phyloP scores from a whole-genome alignment of 2,888 invertebrate species.

The Gymnocheta viridis region DNA sequence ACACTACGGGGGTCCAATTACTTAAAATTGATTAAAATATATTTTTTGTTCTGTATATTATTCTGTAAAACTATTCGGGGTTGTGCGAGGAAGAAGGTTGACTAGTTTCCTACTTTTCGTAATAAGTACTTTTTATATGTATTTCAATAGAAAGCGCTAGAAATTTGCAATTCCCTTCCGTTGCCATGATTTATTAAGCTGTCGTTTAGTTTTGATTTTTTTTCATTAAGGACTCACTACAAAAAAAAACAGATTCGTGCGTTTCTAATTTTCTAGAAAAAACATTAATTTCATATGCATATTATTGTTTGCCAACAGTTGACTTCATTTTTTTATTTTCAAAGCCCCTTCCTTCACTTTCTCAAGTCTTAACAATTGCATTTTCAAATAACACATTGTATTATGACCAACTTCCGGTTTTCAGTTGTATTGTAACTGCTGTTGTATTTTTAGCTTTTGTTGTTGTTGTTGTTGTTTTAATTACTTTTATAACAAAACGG shows the following conservation, averaged over 20 bases:
- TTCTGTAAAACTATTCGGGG: no score
- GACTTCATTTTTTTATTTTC: background rate
- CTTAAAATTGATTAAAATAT: background rate
- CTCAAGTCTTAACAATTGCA: constrained; percentile 36
- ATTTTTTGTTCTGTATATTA: no score
- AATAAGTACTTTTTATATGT: background rate
- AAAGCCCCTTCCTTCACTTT: background rate
- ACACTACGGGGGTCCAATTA: background rate
- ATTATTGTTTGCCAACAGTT: constrained; percentile 17
- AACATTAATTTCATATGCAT: constrained; percentile 46
- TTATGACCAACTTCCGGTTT: constrained; percentile 69
- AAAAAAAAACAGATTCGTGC: constrained; percentile 30
- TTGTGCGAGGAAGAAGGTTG: no score
- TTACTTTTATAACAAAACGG: constrained; percentile 60
- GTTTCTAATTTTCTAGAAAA: constrained; percentile 35
- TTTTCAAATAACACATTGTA: constrained; percentile 65
- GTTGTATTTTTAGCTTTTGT: background rate
- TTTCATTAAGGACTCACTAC: background rate
- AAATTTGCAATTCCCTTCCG: background rate
- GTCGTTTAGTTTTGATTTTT: constrained; percentile 37
- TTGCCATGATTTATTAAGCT: constrained; percentile 41
- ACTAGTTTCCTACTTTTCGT: no score
- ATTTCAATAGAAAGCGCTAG: background rate
- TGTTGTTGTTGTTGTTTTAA: constrained; percentile 18
- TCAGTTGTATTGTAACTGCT: constrained; percentile 40